Evolutionary conservation across 1,140 invertebrate species (phyloP), one percentile per base, ranked within the genome.

Genomic region (Drosophila truncata): DNA sequence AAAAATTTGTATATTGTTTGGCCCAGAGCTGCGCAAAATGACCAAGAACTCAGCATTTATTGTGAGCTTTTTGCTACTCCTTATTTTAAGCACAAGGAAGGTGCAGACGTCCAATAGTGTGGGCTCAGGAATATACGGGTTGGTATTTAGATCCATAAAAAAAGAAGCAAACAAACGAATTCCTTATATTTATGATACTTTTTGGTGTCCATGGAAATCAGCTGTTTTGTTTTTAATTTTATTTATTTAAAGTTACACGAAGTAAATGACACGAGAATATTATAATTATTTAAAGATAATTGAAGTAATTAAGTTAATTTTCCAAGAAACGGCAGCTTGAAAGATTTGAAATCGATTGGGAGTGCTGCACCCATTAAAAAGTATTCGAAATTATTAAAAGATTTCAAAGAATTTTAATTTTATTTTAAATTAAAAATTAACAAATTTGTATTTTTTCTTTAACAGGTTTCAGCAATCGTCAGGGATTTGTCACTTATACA

Each of bases 401-500:
- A 18, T 18, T 16, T 7, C n/a, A n/a, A 37, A 14, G 6, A 37
- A 29, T 8, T 29, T 29, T 6, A 16, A 37, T 16, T 14, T 37
- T 7, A 16, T 29, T 16, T n/a, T n/a, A n/a, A n/a, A n/a, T n/a
- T n/a, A n/a, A n/a, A n/a, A n/a, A n/a, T n/a, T n/a, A n/a, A n/a
- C n/a, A n/a, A n/a, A n/a, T n/a, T n/a, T 18, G 46, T 18, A 10
- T 33, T 63, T 64, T 16, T n/a, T 35, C 39, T 55, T 10, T 4
- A 1, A 13, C 33, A 85, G 79, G 39, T 78, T 91, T 58, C 62
- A 92, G 41, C 78, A 86, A 55, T 84, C 83, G n/a, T 69, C 84
- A 18, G 92, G 91, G 14, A 91, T 95, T 75, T 96, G 95, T 80
- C 96, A 99, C 94, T 82, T 96, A 6, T 99, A 99, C 93, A 93